Evolutionary conservation across 2,888 invertebrate genomes (phyloP).

Genomic region (Fabriciana adippe): DNA sequence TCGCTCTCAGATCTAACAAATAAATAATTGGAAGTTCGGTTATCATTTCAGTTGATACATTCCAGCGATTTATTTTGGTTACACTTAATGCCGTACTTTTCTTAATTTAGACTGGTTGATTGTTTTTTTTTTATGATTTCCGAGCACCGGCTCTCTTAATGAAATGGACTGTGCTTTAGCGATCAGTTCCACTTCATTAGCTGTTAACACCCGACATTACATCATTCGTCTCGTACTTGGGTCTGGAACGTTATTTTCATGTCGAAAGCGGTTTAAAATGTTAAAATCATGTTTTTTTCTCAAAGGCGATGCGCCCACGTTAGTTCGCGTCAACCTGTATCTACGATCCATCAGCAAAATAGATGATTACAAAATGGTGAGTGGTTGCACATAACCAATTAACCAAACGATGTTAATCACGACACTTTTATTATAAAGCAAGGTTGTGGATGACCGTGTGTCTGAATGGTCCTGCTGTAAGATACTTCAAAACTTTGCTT

Average conservation of each 20-base stretch:
- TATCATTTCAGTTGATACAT: conserved; percentile 35
- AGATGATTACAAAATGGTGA: conserved; percentile 99
- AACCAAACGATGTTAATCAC: conserved; percentile 45
- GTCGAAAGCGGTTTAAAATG: conserved; percentile 35
- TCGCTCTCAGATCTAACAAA: conserved; percentile 21
- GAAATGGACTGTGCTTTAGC: conserved; percentile 49
- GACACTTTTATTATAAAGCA: conserved; percentile 70
- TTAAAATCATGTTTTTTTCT: conserved; percentile 61
- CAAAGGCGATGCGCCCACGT: conserved; percentile 91
- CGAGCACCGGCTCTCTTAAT: conserved; percentile 57
- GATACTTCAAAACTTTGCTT: conserved; percentile 58
- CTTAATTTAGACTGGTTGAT: conserved; percentile 62
- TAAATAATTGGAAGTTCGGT: conserved; percentile 30
- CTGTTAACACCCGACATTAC: conserved; percentile 60
- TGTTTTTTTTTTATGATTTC: conserved; percentile 53
- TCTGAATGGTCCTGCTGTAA: neutral
- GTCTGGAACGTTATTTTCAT: conserved; percentile 19
- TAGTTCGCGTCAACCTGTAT: conserved; percentile 96
- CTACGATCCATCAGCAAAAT: conserved; percentile 99
- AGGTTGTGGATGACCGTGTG: conserved; percentile 47
- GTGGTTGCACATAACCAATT: conserved; percentile 77
- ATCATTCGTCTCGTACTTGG: conserved; percentile 23
- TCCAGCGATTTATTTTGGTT: conserved; percentile 41
- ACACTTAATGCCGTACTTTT: conserved; percentile 44
- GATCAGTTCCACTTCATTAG: conserved; percentile 54